Percentiles rank a stretch among this genome's conserved stretches.
These are phyloP conservation scores for Craseonycteris thonglongyai DNA, from an alignment of 2,113 vertebrate genomes.

Conservation along the genomic window DNA sequence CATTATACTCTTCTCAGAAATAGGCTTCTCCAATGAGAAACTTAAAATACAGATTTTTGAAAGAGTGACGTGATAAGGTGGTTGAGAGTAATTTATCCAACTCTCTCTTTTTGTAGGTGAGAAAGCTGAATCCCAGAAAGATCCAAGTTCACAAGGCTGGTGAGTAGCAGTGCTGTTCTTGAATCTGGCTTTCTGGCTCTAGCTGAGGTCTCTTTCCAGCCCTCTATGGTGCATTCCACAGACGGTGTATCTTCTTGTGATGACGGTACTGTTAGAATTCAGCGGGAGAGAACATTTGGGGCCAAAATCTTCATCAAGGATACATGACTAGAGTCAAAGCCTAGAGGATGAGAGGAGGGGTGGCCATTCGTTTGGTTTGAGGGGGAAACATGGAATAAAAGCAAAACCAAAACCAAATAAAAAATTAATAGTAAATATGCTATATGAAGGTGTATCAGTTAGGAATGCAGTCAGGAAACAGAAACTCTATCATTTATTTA, in stretches of 20 bases:
- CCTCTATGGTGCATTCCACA: background rate
- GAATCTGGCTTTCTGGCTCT: background rate
- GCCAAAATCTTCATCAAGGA: background rate
- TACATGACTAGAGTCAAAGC: background rate
- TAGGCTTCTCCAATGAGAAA: background rate
- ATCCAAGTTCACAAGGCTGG: background rate
- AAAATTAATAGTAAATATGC: background rate
- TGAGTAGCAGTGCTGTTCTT: background rate
- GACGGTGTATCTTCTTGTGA: background rate
- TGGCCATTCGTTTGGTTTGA: background rate
- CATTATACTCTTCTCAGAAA: background rate
- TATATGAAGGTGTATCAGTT: background rate
- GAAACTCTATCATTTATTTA: background rate
- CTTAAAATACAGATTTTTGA: background rate
- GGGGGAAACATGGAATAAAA: background rate
- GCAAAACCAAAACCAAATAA: background rate
- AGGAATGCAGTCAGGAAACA: background rate
- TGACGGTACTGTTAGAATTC: background rate
- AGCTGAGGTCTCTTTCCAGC: background rate
- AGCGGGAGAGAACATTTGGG: background rate
- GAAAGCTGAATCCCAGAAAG: background rate
- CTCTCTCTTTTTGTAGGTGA: background rate
- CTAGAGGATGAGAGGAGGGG: background rate
- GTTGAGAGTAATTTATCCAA: background rate
- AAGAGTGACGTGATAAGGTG: background rate